phyloP scores from a whole-genome alignment of 2,888 invertebrate species.

The Stomorhina lunata region DNA sequence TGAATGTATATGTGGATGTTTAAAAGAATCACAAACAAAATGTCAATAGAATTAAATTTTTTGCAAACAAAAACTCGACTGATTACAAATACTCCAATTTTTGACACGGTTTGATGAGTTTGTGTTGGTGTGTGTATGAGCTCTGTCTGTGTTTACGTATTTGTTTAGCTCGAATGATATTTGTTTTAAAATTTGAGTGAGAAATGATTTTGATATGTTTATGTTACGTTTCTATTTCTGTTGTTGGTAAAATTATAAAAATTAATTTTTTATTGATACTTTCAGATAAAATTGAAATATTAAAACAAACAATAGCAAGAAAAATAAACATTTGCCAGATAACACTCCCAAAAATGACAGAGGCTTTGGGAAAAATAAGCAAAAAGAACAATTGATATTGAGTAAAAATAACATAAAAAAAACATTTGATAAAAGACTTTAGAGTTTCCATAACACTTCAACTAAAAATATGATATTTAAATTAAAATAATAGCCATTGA shows the following conservation, averaged over 20 bases:
- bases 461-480: neutral
- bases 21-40: constrained; percentile 24
- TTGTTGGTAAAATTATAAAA: constrained; percentile 48
- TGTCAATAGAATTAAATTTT: constrained; percentile 58
- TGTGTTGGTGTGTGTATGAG: neutral
- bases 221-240: constrained; percentile 6
- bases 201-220: neutral
- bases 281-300: constrained; percentile 26
- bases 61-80: neutral
- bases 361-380: neutral
- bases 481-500: neutral
- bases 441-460: neutral
- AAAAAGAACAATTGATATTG: too few relatives aligned
- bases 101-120: neutral
- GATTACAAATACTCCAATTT: constrained; percentile 2
- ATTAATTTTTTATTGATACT: constrained; percentile 48
- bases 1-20: neutral
- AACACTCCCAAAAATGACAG: neutral
- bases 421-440: neutral
- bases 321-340: neutral
- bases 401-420: neutral
- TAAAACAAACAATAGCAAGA: neutral
- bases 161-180: constrained; percentile 27
- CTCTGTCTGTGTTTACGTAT: constrained; percentile 1
- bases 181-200: neutral